Base-by-base conservation (phyloP, 2,888 invertebrate genomes). In the Kryphioiulus occultus region DNA sequence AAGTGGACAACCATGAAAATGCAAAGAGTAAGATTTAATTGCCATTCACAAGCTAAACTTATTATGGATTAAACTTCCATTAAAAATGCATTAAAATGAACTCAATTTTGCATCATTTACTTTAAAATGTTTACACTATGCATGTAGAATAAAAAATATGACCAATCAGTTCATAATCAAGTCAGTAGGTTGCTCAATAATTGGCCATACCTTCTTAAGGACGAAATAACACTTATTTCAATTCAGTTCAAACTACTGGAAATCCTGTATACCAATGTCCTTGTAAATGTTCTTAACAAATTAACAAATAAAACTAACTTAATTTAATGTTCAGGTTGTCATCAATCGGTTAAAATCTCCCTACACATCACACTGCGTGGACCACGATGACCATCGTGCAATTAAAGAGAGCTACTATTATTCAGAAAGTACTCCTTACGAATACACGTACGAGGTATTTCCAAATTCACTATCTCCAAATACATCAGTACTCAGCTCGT, bases 1-100 rank as follows among this genome's bases (percentile, higher is more conserved):
- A 85, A 85, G 44, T 85, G 85, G 85, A 85, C 85, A 35, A 35
- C 39, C 9, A 85, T 85, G 39, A 85, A 85, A 44, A 42, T 85
- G 44, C 39, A 85, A 85, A 39, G 85, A 26, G 85, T 44, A 85
- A 30, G 12, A 78, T 30, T n/a, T 22, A 3, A 47, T 68, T 68
- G n/a, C 22, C n/a, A n/a, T n/a, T n/a, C n/a, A n/a, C n/a, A n/a
- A n/a, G n/a, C n/a, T n/a, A n/a, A n/a, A n/a, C n/a, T n/a, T n/a
- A n/a, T n/a, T n/a, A n/a, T n/a, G n/a, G n/a, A n/a, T n/a, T 7
- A 22, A n/a, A 68, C 26, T 7, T n/a, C 22, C 19, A 68, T 26
- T 59, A n/a, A 59, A 59, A 47, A 42, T 15, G 47, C 2, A 47
- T 10, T 17, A 47, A 47, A 10, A 47, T 9, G 9, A 39, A 39